phyloP scores from a whole-genome alignment of 1,140 invertebrate species.

The Pemphigus obesinymphae region DNA sequence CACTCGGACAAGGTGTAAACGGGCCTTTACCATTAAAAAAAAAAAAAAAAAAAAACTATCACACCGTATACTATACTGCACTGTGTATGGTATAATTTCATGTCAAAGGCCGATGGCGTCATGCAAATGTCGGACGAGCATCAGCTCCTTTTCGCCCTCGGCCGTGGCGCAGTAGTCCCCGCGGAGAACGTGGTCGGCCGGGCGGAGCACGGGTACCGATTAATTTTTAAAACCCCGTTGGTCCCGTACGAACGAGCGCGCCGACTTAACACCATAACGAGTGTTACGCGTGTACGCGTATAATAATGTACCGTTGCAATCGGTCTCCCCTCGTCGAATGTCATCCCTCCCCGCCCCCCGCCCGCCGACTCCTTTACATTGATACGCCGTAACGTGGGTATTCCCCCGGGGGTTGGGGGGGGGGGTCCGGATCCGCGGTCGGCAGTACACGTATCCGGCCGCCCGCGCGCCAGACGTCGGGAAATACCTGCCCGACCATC shows the following conservation, averaged over 20 bases:
- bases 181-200: background rate
- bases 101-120: background rate
- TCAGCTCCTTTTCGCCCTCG: background rate
- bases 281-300: background rate
- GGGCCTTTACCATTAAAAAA: too few species aligned
- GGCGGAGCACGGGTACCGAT: background rate
- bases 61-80: too few species aligned
- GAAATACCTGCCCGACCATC: too few species aligned
- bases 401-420: background rate
- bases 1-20: too few species aligned
- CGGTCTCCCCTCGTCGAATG: too few species aligned
- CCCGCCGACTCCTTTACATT: too few species aligned
- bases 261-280: background rate
- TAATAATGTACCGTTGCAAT: too few species aligned
- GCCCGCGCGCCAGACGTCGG: too few species aligned
- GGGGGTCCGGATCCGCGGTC: too few species aligned
- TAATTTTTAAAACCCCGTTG: constrained; percentile 36
- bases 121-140: constrained; percentile 15
- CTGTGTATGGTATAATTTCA: background rate
- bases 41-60: too few species aligned
- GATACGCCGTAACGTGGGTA: background rate
- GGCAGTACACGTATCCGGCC: too few species aligned
- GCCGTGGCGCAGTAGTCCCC: background rate
- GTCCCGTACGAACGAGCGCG: background rate
- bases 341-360: too few species aligned